A percentile compares a stretch with the other conserved stretches of the same genome.
phyloP scores from a whole-genome alignment of 2,113 vertebrate species.

The Ovis aries region DNA sequence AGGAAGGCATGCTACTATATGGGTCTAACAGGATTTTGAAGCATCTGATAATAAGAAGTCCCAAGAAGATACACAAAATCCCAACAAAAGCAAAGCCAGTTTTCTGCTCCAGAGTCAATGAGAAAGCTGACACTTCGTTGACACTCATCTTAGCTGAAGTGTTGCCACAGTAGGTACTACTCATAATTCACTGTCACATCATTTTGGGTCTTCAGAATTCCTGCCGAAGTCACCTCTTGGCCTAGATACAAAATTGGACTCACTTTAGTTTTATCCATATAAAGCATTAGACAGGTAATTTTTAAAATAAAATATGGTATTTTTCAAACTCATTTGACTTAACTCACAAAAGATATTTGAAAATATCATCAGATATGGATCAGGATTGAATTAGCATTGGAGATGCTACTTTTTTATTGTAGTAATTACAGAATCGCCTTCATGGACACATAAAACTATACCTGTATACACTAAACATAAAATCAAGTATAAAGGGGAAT shows the following conservation, averaged over 20 bases:
- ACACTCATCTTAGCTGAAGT: constrained; percentile 91
- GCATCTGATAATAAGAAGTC: constrained; percentile 94
- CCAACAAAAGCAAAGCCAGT: constrained; percentile 96
- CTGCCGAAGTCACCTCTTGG: background rate
- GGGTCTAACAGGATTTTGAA: constrained; percentile 97
- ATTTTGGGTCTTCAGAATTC: background rate
- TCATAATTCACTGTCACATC: constrained; percentile 87
- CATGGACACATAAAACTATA: background rate
- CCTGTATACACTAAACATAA: background rate
- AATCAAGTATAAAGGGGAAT: background rate
- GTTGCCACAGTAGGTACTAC: constrained; percentile 91
- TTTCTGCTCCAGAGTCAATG: constrained; percentile 96
- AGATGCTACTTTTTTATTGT: background rate
- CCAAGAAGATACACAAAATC: constrained; percentile 94
- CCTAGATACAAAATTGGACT: constrained; percentile 57
- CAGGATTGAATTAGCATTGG: background rate
- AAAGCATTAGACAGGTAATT: background rate
- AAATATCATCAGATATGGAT: background rate
- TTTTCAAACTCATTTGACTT: constrained; percentile 15
- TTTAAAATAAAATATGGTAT: background rate
- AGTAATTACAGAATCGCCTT: background rate
- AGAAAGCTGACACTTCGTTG: constrained; percentile 88
- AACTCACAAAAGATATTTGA: background rate
- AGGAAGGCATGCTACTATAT: constrained; percentile 98
- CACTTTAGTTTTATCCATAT: constrained; percentile 26